Base-by-base conservation (phyloP, 2,888 invertebrate genomes). In the Hirtodrosophila confusa region DNA sequence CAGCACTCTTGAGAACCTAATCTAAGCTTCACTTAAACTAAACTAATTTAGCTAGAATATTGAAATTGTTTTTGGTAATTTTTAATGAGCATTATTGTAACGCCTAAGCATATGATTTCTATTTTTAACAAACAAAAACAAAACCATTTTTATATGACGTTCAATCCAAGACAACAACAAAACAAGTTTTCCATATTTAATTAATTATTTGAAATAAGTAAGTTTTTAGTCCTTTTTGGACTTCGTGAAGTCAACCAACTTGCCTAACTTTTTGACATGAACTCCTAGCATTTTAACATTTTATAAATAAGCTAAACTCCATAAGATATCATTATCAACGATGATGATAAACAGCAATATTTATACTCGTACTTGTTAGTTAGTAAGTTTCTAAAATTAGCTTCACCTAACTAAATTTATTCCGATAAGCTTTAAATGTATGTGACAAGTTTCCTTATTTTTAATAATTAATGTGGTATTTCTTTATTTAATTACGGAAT, bases 31-130 rank as follows among this genome's bases (percentile, higher is more conserved):
- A 88, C 82, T 36, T 66, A 68, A 69, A 54, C 49, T 64, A 69
- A 75, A 67, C 61, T 82, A 85, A 78, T 71, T 86, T 85, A 85
- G 84, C 74, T 85, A 85, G 84, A 80, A 85, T 85, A 85, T 84
- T 78, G 63, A 75, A 85, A 88, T 85, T 88, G 71, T 87, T 88
- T 83, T 75, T 68, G 49, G 49, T 72, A 85, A 60, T 35, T 55
- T 75, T 31, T 5, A 27, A 27, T 27, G 17, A 17, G 17, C 17
- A 27, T 27, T 27, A 27, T 43, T 57, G 17, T 45, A 50, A 48
- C 54, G 57, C 53, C 29, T 75, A 78, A 76, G 65, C 45, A 5
- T 60, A 65, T 69, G 12, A 65, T 69, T 82, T 75, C 9, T 44
- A 44, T 49, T 75, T 57, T 56, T 74, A 55, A 58, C 29, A 63